Conservation (phyloP, 1,140 invertebrate species). For the Philopotamus ludificatus region DNA sequence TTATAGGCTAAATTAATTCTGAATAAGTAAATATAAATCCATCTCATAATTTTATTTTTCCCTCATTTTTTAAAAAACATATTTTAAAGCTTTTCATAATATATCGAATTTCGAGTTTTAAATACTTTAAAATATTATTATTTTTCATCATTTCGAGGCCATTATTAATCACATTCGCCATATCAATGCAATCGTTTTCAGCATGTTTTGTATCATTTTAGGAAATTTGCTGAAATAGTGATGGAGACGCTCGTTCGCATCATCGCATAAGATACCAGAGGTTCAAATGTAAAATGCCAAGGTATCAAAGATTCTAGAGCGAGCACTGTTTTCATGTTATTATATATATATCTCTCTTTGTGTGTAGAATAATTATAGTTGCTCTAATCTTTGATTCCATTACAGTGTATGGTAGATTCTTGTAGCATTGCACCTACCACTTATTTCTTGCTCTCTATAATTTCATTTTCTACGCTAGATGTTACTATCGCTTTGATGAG, state of each 20-base stretch:
- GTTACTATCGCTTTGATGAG: too few relatives aligned
- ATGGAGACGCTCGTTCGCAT: constrained; percentile 4
- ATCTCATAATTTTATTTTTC: constrained; percentile 1
- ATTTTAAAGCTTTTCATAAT: not conserved
- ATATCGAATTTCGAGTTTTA: not conserved
- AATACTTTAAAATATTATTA: not conserved
- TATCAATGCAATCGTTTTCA: not conserved
- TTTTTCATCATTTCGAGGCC: not conserved
- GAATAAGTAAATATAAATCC: too few relatives aligned
- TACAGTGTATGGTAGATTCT: too few relatives aligned
- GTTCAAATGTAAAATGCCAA: constrained; percentile 5
- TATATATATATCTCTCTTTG: too few relatives aligned
- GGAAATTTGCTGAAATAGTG: constrained; percentile 4
- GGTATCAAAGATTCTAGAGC: constrained; percentile 4
- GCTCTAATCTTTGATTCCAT: too few relatives aligned
- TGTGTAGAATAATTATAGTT: too few relatives aligned
- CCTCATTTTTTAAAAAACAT: not conserved
- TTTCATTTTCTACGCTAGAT: too few relatives aligned
- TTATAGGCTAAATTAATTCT: too few relatives aligned
- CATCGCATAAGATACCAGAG: not conserved
- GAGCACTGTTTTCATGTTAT: too few relatives aligned
- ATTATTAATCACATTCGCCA: too few relatives aligned
- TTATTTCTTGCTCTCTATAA: too few relatives aligned
- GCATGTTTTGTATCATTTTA: constrained; percentile 13
- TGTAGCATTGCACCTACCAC: too few relatives aligned